Evolutionary conservation across 2,888 invertebrate genomes (phyloP), one percentile per base, ranked within the genome.

Genomic region (Yponomeuta malinellus): DNA sequence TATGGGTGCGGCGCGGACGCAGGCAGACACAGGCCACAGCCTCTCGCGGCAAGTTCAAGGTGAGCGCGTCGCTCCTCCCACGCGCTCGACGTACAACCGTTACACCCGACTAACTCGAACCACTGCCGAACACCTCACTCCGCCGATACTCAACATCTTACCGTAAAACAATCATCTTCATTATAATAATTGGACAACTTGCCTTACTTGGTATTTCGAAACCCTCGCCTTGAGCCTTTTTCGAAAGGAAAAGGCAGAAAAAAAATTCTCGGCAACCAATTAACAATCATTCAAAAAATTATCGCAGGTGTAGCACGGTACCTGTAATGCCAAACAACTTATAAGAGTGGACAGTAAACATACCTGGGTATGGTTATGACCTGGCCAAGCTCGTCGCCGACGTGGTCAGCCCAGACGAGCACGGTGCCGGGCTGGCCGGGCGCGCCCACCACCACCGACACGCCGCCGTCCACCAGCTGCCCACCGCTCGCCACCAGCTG

Each of bases 331-430:
- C 64, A 23, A 29, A 29, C 10, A n/a, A 29, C 1, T 64, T 23
- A 23, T 64, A 31, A 23, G 64, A 64, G 29, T 23, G 9, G 37
- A n/a, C 31, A 63, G 33, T 15, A 43, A 10, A 63, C 78, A 88
- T 88, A 94, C 94, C 94, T 94, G 86, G 94, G 92, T 80, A 94
- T 94, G 63, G 94, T 93, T 81, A 95, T 94, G 78, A 94, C 94
- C 75, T 94, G 93, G 52, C 93, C 94, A 64, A 94, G 93, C 83
- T 95, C 95, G 74, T 95, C 95, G 71, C 95, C 94, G 65, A 95
- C 95, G 76, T 95, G 93, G 82, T 95, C 95, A 3, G 95, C 95
- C 64, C 96, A 93, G 75, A 96, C 96, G 74, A 96, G 90, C 69
- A 96, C 96, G 6, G 96, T 95, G 33, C 81, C 93, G 81, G 65